Percentiles rank a stretch among this genome's conserved stretches.
phyloP scores from a whole-genome alignment of 2,797 vertebrate species.

The Aerospiza tachiro region DNA sequence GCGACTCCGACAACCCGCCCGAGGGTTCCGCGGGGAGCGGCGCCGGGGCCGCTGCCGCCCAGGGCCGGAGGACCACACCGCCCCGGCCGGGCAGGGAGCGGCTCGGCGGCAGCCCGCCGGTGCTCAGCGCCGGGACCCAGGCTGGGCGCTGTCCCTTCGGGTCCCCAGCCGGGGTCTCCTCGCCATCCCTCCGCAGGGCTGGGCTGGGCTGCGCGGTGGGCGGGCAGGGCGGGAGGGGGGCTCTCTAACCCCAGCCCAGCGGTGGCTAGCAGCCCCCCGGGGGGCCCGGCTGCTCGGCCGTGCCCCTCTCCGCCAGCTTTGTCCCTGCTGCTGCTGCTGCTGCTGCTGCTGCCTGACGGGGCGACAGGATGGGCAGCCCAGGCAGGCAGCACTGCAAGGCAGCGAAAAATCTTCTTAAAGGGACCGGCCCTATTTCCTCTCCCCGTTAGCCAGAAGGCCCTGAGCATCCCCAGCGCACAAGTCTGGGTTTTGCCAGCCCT shows the following conservation, averaged over 20 bases:
- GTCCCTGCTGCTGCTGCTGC: neutral
- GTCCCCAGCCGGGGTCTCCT: too few relatives aligned
- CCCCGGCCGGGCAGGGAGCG: neutral
- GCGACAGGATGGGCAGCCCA: neutral
- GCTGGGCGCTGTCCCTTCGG: neutral
- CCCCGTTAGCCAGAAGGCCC: neutral
- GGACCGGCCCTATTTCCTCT: neutral
- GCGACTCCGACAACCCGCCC: too few relatives aligned
- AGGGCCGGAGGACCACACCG: neutral
- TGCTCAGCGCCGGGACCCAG: too few relatives aligned
- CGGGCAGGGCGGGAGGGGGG: too few relatives aligned
- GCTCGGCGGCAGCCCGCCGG: too few relatives aligned
- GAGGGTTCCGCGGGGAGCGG: neutral
- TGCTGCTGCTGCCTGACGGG: neutral
- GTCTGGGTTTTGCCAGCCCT: neutral
- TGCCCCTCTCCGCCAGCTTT: neutral
- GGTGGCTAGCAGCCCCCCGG: neutral
- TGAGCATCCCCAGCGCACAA: neutral
- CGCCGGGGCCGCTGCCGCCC: neutral
- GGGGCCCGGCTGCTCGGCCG: neutral
- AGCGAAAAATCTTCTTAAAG: slow-evolving; percentile 56
- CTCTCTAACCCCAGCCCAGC: neutral
- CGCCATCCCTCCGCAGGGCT: too few relatives aligned
- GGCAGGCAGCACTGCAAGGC: slow-evolving; percentile 6
- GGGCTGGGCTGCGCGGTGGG: too few relatives aligned